Base-by-base conservation (phyloP, 2,113 vertebrate genomes). In the Myrmecobius fasciatus region DNA sequence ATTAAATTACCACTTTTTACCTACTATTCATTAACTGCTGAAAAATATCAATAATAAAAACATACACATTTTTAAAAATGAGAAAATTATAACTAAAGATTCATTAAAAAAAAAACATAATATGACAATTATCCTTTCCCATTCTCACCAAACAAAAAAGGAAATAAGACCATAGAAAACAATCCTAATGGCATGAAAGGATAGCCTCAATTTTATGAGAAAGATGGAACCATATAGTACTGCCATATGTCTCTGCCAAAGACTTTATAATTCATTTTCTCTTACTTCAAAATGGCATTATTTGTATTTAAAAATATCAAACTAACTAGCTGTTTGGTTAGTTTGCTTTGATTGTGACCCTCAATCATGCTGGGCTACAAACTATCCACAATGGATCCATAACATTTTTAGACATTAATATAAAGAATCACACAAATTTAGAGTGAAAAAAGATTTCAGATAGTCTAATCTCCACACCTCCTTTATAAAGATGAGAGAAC, bases 31-130 rank as follows among this genome's bases (percentile, higher is more conserved):
- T 3, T 43, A 26, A 46, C 5, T 89, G 46, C 25, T n/a, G 52
- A 53, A 47, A 52, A 49, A 92, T 60, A 91, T 96, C 52, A 90
- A 75, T 1, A 54, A 25, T 10, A 52, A 52, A 92, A 28, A 49
- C 5, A 10, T 6, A n/a, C 89, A 60, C n/a, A 48, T 8, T 52
- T 36, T 91, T 53, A 6, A 54, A 92, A 31, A 90, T 83, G 28
- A 60, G 49, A 93, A 91, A 48, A 83, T 54, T 43, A 56, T 10
- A 83, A 94, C 89, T 60, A n/a, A 91, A 92, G 51, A 47, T 22
- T 56, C 51, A 22, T 56, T 43, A 92, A 11, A 60, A 20, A 91
- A 53, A 95, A 54, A 94, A 17, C n/a, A 92, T 91, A 36, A 14
- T n/a, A 67, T 67, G 60, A 36, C 60, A n/a, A 67, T 36, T 67